A percentile compares a stretch with the other conserved stretches of the same genome.
Conservation (phyloP, 2,888 invertebrate genomes). For the Trichopria drosophilae region DNA sequence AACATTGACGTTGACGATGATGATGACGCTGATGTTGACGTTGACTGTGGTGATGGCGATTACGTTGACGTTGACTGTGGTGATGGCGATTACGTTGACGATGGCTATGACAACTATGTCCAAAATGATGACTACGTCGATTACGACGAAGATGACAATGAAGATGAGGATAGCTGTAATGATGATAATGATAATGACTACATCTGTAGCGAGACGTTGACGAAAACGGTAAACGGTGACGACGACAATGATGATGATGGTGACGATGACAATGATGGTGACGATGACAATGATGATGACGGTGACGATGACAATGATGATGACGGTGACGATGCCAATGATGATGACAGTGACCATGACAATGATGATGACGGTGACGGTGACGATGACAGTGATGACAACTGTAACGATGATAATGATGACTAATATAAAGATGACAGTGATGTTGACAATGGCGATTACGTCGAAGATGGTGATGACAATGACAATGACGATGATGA, state of each 20-base stretch:
- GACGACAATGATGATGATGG: not conserved
- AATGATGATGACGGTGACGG: not conserved
- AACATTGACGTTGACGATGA: not conserved
- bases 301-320: not conserved
- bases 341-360: not conserved
- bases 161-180: not conserved
- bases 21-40: not conserved
- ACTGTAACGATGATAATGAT: not conserved
- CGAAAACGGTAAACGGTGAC: not conserved
- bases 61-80: not conserved
- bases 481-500: not conserved
- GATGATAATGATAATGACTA: not conserved
- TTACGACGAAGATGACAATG: not conserved
- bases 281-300: not conserved
- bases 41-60: not conserved
- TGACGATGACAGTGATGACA: not conserved
- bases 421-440: not conserved
- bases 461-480: not conserved
- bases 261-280: slow-evolving; percentile 1
- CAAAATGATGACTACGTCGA: not conserved
- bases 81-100: too few species aligned
- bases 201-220: too few species aligned
- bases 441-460: not conserved
- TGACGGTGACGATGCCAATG: not conserved
- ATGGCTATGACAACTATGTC: not conserved